These are phyloP conservation scores for Meganola albula DNA, from an alignment of 2,888 invertebrate genomes.

Conservation along the genomic window DNA sequence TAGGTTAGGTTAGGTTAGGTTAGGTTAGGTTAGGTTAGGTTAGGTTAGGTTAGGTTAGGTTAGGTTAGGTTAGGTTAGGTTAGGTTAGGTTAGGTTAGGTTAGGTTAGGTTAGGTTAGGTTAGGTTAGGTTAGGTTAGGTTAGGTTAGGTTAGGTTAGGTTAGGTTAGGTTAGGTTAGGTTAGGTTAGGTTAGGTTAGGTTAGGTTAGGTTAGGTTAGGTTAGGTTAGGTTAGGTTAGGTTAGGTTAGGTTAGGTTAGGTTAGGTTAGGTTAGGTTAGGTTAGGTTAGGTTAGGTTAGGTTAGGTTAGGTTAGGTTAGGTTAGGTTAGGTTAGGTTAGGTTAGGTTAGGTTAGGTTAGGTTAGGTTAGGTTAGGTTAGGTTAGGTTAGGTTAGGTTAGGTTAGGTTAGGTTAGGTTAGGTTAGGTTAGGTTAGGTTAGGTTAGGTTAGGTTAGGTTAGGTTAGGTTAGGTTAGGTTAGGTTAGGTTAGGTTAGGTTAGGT, in stretches of 20 bases:
- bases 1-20: conserved; percentile 13
- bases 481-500: conserved; percentile 15
- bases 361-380: conserved; percentile 6
- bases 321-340: conserved; percentile 4
- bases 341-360: conserved; percentile 6
- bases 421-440: not conserved
- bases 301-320: conserved; percentile 4
- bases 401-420: not conserved
- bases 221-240: conserved; percentile 15
- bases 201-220: conserved; percentile 12
- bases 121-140: conserved; percentile 14
- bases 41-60: conserved; percentile 14
- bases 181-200: conserved; percentile 6
- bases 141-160: conserved; percentile 14
- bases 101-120: conserved; percentile 14
- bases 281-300: conserved; percentile 11
- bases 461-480: conserved; percentile 10
- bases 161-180: conserved; percentile 10
- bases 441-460: conserved; percentile 5
- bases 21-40: conserved; percentile 14
- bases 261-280: conserved; percentile 18
- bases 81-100: conserved; percentile 12
- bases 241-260: conserved; percentile 15
- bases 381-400: not conserved
- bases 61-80: conserved; percentile 12